phyloP scores from a whole-genome alignment of 2,888 invertebrate genomes.

The Noctua fimbriata region DNA sequence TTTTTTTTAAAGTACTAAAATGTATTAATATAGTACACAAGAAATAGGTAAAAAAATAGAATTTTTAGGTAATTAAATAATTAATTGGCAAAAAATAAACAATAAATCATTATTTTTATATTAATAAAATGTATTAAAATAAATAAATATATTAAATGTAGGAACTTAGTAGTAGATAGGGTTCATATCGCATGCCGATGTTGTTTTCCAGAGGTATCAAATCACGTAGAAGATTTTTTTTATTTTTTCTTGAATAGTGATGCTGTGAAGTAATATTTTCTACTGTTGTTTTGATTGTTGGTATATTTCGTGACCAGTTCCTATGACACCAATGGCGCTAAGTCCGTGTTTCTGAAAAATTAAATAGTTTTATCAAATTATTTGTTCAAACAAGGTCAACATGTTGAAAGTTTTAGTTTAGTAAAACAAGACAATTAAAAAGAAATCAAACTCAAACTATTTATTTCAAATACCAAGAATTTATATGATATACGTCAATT shows the following conservation, averaged over 20 bases:
- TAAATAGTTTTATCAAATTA: neutral
- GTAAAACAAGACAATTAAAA: neutral
- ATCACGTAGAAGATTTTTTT: neutral
- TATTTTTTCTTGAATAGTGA: neutral
- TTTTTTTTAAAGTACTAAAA: neutral
- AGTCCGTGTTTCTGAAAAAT: conserved; percentile 64
- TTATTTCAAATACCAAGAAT: too few relatives aligned
- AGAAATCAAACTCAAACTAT: neutral
- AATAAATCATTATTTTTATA: neutral
- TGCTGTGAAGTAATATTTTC: neutral
- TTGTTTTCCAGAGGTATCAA: neutral
- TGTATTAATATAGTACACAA: neutral
- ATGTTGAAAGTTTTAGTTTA: neutral
- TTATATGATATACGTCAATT: too few relatives aligned
- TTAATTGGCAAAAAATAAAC: neutral
- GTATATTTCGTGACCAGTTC: conserved; percentile 70
- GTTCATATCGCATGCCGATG: neutral
- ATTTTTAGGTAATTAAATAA: neutral
- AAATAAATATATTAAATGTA: neutral
- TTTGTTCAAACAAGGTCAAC: neutral
- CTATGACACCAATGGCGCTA: conserved; percentile 65
- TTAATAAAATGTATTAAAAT: neutral
- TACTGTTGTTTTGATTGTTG: conserved; percentile 54
- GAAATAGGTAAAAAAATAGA: neutral
- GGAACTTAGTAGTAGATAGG: neutral